Base-by-base conservation (phyloP, 2,797 vertebrate species). In the Melanotaenia trifasciata region DNA sequence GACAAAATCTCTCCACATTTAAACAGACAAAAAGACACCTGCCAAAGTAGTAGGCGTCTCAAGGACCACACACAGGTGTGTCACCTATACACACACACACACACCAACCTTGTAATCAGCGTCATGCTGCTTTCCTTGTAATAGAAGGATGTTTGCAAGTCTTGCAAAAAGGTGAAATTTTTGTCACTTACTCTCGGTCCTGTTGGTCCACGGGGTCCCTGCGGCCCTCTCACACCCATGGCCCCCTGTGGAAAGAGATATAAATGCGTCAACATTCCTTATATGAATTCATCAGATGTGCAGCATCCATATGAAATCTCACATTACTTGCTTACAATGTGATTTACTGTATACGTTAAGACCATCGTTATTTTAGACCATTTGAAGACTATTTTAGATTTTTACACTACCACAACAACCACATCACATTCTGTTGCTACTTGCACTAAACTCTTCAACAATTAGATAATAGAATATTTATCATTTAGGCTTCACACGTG, bases 151-250 rank as follows among this genome's bases (percentile, higher is more conserved):
- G 58, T 30, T 68, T 36, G 20, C 5, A 32, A 69, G 64, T 56
- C 1, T n/a, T 50, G 3, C 53, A 26, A 64, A 36, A 51, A 58
- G 45, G 43, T 22, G 66, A 63, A 61, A 14, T 24, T 56, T 59
- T 64, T 26, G 45, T 59, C 59, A 94, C 96, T 96, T 93, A 99
- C 98, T 71, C 93, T 95, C 59, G 96, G 94, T 16, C 98, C 98
- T 20, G 94, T 87, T 14, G 96, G 91, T 12, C 98, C 98, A 30
- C 94, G 95, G 38, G 94, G 96, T 22, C 98, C 98, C 58, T 95
- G 93, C 14, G 95, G 95, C 47, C 98, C 98, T 90, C 96, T 95
- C 85, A 92, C 96, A 72, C 98, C 98, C 76, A 96, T 95, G 72
- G 98, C 87, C 56, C 98, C 98, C 98, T 99, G 91, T 75, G 72